Evolutionary conservation across 2,113 vertebrate genomes (phyloP).

Genomic region (Entomyzon cyanotis): DNA sequence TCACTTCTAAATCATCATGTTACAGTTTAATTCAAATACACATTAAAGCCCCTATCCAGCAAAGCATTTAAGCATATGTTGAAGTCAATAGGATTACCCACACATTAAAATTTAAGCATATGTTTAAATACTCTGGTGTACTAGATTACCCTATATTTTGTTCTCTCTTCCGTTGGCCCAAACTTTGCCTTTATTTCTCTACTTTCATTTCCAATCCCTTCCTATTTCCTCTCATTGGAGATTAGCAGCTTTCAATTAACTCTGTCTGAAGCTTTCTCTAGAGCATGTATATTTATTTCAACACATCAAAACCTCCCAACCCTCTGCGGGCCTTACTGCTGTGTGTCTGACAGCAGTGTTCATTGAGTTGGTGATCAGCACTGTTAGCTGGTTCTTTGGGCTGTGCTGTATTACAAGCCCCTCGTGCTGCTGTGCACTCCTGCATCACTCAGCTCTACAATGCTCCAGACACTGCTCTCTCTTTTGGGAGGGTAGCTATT

Average conservation of each 20-base stretch:
- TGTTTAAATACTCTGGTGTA: conserved; percentile 2
- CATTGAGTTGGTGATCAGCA: neutral
- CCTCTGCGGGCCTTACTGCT: neutral
- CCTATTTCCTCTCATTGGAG: neutral
- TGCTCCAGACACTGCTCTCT: neutral
- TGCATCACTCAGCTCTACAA: neutral
- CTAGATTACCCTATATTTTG: neutral
- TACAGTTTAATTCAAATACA: conserved; percentile 12
- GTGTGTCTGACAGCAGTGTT: neutral
- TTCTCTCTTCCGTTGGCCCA: neutral
- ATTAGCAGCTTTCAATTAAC: neutral
- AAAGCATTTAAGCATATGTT: conserved; percentile 50
- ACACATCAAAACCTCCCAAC: neutral
- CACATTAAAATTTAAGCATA: conserved; percentile 12
- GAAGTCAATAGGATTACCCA: conserved; percentile 12
- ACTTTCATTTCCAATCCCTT: neutral
- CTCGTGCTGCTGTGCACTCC: accelerated
- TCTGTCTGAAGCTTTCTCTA: neutral
- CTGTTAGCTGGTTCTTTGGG: neutral
- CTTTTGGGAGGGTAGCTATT: neutral
- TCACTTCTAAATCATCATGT: neutral
- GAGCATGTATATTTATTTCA: neutral
- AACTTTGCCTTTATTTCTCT: neutral
- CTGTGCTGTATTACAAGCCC: neutral
- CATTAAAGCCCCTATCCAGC: conserved; percentile 8